Conservation (phyloP, 1,140 invertebrate genomes). For the Zaprionus capensis region DNA sequence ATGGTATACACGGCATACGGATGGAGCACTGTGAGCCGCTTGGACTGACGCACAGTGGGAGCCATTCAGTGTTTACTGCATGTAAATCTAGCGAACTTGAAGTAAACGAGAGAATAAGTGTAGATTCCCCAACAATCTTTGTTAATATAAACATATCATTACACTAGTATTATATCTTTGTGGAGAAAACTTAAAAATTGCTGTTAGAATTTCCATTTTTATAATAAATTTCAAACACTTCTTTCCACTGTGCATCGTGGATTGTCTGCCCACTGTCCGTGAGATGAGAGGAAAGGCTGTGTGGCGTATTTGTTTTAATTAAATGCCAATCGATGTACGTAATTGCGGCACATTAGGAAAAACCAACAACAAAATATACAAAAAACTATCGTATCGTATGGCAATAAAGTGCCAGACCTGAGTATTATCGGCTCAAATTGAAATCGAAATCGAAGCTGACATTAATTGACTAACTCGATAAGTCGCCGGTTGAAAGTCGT, state of each 20-base stretch:
- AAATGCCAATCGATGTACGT: constrained; percentile 71
- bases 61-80: neutral
- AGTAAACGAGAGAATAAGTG: neutral
- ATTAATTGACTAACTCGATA: constrained; percentile 71
- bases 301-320: constrained; percentile 74
- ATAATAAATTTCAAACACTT: too few relatives aligned
- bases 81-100: neutral
- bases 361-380: constrained; percentile 18
- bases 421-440: constrained; percentile 69
- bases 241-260: constrained; percentile 8
- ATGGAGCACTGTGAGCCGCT: neutral
- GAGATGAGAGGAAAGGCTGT: constrained; percentile 20
- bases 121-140: neutral
- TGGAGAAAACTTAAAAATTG: neutral
- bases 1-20: constrained; percentile 14
- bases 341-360: constrained; percentile 70
- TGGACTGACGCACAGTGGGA: constrained; percentile 25
- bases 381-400: constrained; percentile 51
- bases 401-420: constrained; percentile 52
- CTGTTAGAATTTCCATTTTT: too few relatives aligned
- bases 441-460: constrained; percentile 74
- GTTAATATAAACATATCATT: neutral
- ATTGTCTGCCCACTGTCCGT: constrained; percentile 25
- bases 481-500: constrained; percentile 46
- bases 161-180: neutral